phyloP scores from a whole-genome alignment of 2,113 vertebrate species.

The Otus sunia region DNA sequence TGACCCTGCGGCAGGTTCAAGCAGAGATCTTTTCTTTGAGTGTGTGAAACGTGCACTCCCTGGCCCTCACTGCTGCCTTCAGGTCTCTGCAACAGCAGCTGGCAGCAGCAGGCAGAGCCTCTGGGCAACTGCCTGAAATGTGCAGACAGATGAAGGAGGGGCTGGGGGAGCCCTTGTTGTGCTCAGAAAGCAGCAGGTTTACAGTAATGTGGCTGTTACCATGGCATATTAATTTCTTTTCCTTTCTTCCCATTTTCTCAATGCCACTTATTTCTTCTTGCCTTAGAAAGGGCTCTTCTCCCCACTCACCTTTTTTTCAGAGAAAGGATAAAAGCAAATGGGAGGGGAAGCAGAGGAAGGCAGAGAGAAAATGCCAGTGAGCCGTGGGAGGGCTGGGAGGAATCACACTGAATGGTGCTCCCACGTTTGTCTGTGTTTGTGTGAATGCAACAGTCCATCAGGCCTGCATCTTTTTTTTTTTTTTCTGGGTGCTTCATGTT shows the following conservation, averaged over 20 bases:
- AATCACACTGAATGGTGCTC: not conserved
- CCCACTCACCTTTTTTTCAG: not conserved
- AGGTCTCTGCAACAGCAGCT: fast-evolving
- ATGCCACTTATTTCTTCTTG: not conserved
- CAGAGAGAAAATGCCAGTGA: not conserved
- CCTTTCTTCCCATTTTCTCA: not conserved
- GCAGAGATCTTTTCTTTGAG: not conserved
- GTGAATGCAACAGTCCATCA: not conserved
- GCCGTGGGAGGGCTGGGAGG: not conserved
- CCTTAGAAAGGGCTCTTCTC: not conserved
- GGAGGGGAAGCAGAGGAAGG: not conserved
- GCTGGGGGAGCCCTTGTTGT: not conserved
- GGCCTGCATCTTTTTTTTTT: not conserved
- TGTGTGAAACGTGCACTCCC: fast-evolving
- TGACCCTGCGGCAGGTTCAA: not conserved
- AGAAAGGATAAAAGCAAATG: not conserved
- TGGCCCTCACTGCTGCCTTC: not conserved
- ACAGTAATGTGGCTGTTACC: not conserved
- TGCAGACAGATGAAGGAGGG: not conserved
- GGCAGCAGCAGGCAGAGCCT: not conserved
- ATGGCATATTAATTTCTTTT: not conserved
- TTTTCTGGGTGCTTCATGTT: not conserved
- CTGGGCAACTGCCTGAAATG: not conserved
- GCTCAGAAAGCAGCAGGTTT: not conserved
- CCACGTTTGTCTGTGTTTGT: fast-evolving